Percentiles rank a stretch among this genome's conserved stretches.
phyloP scores from a whole-genome alignment of 1,140 invertebrate species.

The Yoshiicerus persimilis region DNA sequence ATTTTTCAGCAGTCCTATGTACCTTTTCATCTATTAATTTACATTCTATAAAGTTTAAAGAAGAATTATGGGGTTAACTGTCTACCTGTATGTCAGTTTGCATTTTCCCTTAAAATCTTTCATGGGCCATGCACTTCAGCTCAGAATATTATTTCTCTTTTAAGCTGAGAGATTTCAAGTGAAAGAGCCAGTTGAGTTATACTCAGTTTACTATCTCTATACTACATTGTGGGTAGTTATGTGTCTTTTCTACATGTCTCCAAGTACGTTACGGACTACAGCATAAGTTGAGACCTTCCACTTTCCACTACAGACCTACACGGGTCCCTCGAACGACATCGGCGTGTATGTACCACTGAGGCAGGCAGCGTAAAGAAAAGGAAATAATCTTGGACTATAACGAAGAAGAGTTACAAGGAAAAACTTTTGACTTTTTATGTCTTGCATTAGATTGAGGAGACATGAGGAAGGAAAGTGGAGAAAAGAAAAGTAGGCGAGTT shows the following conservation, averaged over 20 bases:
- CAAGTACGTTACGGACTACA: neutral
- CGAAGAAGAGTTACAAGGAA: constrained; percentile 14
- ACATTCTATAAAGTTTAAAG: neutral
- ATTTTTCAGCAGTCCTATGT: neutral
- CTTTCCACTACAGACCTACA: no score
- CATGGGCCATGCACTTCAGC: neutral
- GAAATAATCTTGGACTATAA: constrained; percentile 5
- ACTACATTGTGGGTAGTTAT: neutral
- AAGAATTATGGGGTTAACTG: neutral
- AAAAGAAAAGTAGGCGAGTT: neutral
- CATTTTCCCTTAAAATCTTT: neutral
- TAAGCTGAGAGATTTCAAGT: neutral
- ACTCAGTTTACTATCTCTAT: neutral
- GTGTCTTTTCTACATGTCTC: neutral
- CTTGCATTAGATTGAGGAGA: constrained; percentile 4
- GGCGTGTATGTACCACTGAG: neutral
- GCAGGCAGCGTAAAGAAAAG: neutral
- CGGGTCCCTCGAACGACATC: neutral
- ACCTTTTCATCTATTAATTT: neutral
- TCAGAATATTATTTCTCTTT: neutral
- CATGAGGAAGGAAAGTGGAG: constrained; percentile 1
- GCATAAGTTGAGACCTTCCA: neutral
- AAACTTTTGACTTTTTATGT: constrained; percentile 31
- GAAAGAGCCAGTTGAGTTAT: neutral
- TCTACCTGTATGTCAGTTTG: neutral